Conservation (phyloP, 2,888 invertebrate species). For the Erebia palarica region DNA sequence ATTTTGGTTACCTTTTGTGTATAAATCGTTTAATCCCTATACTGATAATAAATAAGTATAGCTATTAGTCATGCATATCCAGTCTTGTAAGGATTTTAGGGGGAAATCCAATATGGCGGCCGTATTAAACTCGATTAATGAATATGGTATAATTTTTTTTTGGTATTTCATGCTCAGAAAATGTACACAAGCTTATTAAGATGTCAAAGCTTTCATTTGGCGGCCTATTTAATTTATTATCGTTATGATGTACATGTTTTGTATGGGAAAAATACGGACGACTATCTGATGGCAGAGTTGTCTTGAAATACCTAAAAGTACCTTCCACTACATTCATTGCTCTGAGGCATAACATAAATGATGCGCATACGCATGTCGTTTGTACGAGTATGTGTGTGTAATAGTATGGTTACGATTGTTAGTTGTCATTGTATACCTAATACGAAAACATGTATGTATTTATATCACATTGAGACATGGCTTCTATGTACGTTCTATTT, state of each 20-base stretch:
- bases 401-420: constrained; percentile 44
- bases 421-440: constrained; percentile 46
- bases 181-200: neutral
- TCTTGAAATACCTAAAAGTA: neutral
- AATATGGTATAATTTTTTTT: neutral
- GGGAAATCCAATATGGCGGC: constrained; percentile 46
- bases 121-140: constrained; percentile 39
- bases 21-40: constrained; percentile 2
- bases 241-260: neutral
- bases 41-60: constrained; percentile 5
- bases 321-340: constrained; percentile 1
- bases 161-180: neutral
- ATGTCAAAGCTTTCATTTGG: neutral
- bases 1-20: constrained; percentile 23
- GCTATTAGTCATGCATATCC: constrained; percentile 28
- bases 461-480: constrained; percentile 70
- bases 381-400: constrained; percentile 49
- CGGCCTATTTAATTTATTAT: neutral
- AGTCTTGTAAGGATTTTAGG: constrained; percentile 12
- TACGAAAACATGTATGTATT: constrained; percentile 52
- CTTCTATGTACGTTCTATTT: constrained; percentile 76
- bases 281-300: neutral
- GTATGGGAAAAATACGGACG: neutral
- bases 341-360: neutral
- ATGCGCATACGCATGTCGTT: neutral